Evolutionary conservation across 1,140 invertebrate species (phyloP).

Genomic region (Drosophila kikkawai): DNA sequence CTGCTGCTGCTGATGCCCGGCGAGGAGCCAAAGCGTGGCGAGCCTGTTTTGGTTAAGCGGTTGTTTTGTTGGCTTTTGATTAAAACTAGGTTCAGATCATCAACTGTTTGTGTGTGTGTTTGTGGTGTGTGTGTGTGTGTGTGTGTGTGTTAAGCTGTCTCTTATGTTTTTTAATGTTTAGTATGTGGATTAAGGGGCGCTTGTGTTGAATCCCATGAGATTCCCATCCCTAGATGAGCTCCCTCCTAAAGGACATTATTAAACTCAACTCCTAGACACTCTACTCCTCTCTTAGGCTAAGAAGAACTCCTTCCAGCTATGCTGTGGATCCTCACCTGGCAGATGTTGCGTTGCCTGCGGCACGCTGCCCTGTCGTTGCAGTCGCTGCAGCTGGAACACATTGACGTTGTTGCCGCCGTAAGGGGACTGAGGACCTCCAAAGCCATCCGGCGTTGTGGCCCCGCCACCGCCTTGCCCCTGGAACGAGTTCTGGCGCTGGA

Average conservation of each 20-base stretch:
- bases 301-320: background rate
- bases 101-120: constrained; percentile 37
- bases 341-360: constrained; percentile 89
- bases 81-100: constrained; percentile 66
- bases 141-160: constrained; percentile 55
- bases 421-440: constrained; percentile 85
- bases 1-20: constrained; percentile 55
- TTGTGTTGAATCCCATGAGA: constrained; percentile 12
- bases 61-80: constrained; percentile 59
- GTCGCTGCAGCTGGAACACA: constrained; percentile 85
- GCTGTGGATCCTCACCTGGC: constrained; percentile 86
- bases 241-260: background rate
- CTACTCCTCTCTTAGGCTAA: background rate
- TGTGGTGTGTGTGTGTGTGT: constrained; percentile 27
- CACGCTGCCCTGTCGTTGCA: constrained; percentile 88
- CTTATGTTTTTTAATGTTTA: constrained; percentile 57
- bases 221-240: constrained; percentile 1
- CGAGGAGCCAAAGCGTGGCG: constrained; percentile 79
- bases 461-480: constrained; percentile 81
- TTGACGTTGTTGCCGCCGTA: constrained; percentile 76
- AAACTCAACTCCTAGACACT: constrained; percentile 4
- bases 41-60: constrained; percentile 84
- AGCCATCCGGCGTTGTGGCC: constrained; percentile 73
- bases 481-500: constrained; percentile 83
- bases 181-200: constrained; percentile 44